Base-by-base conservation (phyloP, 2,797 vertebrate genomes). In the Enteromius mattozi region DNA sequence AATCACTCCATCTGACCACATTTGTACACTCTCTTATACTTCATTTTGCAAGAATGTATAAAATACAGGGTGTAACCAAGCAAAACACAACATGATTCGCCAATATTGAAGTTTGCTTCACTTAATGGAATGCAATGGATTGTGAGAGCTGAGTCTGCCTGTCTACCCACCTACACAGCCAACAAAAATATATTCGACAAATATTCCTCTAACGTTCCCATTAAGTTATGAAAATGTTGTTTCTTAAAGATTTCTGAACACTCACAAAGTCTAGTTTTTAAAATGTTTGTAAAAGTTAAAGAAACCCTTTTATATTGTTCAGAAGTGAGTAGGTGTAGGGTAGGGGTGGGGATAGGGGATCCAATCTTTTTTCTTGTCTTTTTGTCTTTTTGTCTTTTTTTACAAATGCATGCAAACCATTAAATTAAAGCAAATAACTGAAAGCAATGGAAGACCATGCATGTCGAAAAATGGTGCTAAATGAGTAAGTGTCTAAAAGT, bases 1-100 rank as follows among this genome's bases (percentile, higher is more conserved):
- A 37, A 54, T 79, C 33, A 77, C 17, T 69, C 78, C 68, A 76
- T 80, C 59, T 79, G 19, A 80, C 78, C 54, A 63, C 76, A 84
- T 80, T 42, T 45, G 33, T 78, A 33, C 40, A 27, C 51, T 9
- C 47, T 49, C 47, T 10, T 80, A 51, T 69, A 71, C 65, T 70
- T 45, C 2, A 63, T 47, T 47, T 35, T 13, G 3, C 14, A 30
- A 40, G 54, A 54, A 33, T 77, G 8, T 17, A 56, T 17, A 56
- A 70, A 51, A 59, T 2, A 6, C 35, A 69, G 1, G 4, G 27
- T 61, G 17, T 33, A 82, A 61, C 49, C 16, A 56, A 56, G 27
- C 19, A 49, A 74, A 63, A n/a, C 30, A 3, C 54, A 17, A 63
- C 10, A 35, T 49, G 54, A 74, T 24, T 63, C 1, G 1, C 24